Percentiles rank a stretch among this genome's conserved stretches.
Evolutionary conservation across 1,140 invertebrate genomes (phyloP).

Genomic region (Globodera rostochiensis): DNA sequence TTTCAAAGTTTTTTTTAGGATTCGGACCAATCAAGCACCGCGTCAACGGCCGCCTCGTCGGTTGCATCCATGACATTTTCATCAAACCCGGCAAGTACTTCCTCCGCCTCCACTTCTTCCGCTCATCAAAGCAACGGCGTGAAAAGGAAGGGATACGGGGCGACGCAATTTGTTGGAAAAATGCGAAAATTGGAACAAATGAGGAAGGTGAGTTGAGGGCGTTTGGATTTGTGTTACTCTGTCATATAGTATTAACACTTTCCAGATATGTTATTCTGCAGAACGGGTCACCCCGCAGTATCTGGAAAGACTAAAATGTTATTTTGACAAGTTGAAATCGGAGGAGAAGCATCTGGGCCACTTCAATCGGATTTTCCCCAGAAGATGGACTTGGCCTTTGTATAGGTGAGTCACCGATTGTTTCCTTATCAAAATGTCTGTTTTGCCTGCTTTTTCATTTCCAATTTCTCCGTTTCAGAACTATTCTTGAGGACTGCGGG

Average conservation of each 20-base stretch:
- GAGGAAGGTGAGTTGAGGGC: constrained; percentile 2
- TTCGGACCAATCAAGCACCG: not conserved
- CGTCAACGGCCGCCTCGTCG: not conserved
- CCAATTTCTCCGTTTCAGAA: constrained; percentile 12
- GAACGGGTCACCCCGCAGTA: constrained; percentile 34
- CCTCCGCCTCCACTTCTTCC: not conserved
- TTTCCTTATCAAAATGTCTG: not conserved
- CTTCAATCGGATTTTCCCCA: constrained; percentile 88
- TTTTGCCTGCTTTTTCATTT: no score
- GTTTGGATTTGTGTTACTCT: not conserved
- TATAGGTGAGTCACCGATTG: constrained; percentile 38
- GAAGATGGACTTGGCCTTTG: constrained; percentile 72
- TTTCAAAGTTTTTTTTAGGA: no score
- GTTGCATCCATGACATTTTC: constrained; percentile 14
- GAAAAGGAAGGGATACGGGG: constrained; percentile 2
- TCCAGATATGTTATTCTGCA: constrained; percentile 27
- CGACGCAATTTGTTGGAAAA: not conserved
- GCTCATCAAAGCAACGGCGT: not conserved
- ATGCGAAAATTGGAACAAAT: constrained; percentile 23
- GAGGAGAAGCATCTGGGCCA: constrained; percentile 83
- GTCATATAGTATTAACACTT: not conserved
- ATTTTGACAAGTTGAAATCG: constrained; percentile 76
- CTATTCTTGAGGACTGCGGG: constrained; percentile 52
- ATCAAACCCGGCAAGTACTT: not conserved
- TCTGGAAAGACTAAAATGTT: constrained; percentile 66